Conservation (phyloP, 2,113 vertebrate genomes). For the Lates calcarifer region DNA sequence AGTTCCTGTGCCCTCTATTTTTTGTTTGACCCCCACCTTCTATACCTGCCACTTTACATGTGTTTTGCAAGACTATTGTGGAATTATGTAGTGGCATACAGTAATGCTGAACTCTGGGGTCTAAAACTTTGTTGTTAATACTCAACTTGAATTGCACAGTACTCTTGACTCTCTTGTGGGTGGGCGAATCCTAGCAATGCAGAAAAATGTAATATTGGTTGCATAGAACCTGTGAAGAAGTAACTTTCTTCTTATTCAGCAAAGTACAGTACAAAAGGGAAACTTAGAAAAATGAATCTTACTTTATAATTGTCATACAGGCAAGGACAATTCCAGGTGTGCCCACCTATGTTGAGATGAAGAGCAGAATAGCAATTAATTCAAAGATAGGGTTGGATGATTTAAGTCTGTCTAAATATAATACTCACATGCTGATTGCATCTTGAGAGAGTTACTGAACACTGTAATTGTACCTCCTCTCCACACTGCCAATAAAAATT, state of each 20-base stretch:
- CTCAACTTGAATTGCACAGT: constrained; percentile 25
- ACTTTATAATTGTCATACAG: background rate
- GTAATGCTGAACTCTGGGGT: constrained; percentile 33
- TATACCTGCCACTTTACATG: background rate
- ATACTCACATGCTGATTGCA: background rate
- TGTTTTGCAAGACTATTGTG: constrained; percentile 36
- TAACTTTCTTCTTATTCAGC: constrained; percentile 6
- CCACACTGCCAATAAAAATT: background rate
- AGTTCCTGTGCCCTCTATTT: constrained; percentile 8
- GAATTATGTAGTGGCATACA: constrained; percentile 33
- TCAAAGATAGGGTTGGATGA: background rate
- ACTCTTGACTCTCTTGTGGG: constrained; percentile 7
- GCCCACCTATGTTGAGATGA: background rate
- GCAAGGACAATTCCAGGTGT: background rate
- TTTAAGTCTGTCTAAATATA: background rate
- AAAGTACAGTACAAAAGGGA: background rate
- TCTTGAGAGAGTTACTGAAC: background rate
- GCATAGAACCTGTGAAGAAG: background rate
- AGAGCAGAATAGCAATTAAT: background rate
- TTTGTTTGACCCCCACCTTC: constrained; percentile 1
- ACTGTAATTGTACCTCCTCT: background rate
- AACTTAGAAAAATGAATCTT: background rate
- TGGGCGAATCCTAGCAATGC: background rate
- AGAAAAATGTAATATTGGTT: constrained; percentile 2
- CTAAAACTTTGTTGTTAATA: constrained; percentile 21